phyloP scores from a whole-genome alignment of 2,888 invertebrate genomes.

The Ariolimax columbianus region DNA sequence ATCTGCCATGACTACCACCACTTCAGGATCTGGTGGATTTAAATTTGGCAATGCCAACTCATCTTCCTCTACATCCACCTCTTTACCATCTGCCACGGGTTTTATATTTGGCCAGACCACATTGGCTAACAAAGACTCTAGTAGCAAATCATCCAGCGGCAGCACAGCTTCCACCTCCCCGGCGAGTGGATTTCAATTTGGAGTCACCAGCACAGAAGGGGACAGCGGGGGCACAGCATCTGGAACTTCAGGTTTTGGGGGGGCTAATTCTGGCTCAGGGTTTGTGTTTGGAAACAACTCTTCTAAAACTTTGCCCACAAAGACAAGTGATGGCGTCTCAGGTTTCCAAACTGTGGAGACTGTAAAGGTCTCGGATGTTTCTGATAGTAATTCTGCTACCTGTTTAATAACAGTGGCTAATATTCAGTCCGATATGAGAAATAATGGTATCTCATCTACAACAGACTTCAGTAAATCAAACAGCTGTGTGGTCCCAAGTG shows the following conservation, averaged over 20 bases:
- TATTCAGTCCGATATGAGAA: not conserved
- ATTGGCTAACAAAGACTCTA: constrained; percentile 2
- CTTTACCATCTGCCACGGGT: constrained; percentile 28
- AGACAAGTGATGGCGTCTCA: not conserved
- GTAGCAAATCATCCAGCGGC: constrained; percentile 33
- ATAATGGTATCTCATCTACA: constrained; percentile 10
- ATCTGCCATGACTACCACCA: constrained; percentile 31
- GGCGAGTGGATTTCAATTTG: constrained; percentile 43
- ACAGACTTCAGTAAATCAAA: constrained; percentile 25
- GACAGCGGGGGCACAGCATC: not conserved
- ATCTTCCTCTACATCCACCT: constrained; percentile 20
- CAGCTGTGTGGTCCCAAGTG: not conserved
- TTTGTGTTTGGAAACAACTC: constrained; percentile 23
- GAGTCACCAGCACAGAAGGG: not conserved
- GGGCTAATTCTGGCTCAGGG: constrained; percentile 5
- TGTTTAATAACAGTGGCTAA: not conserved
- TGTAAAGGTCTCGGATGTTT: not conserved
- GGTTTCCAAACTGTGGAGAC: not conserved
- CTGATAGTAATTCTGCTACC: not conserved
- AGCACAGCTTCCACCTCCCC: constrained; percentile 19
- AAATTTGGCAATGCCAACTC: constrained; percentile 42
- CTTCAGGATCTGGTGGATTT: constrained; percentile 42
- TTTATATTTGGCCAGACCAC: constrained; percentile 48
- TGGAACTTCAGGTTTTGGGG: not conserved
- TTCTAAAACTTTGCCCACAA: not conserved